Base-by-base conservation (phyloP, 1,140 invertebrate genomes). In the Homalodisca vitripennis region DNA sequence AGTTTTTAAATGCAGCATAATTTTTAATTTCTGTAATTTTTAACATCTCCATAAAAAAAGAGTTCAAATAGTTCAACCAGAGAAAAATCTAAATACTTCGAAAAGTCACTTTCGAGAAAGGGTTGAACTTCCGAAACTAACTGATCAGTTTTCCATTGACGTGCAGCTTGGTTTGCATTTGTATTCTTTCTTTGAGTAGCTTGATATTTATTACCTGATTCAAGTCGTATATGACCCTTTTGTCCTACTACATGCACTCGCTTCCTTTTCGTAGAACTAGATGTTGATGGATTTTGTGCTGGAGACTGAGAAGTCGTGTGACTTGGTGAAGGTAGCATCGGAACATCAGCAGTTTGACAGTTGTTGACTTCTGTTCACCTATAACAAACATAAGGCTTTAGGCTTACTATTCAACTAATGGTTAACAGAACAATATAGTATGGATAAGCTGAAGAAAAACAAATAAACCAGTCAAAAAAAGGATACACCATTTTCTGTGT, bases 71-170 rank as follows among this genome's bases (percentile, higher is more conserved):
- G n/a, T n/a, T n/a, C n/a, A n/a, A n/a, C n/a, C n/a, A n/a, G n/a
- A n/a, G n/a, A n/a, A n/a, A n/a, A n/a, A n/a, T n/a, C n/a, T n/a
- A n/a, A n/a, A n/a, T n/a, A n/a, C n/a, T n/a, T n/a, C n/a, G n/a
- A n/a, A n/a, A n/a, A 66, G 29, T 66, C 65, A 66, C 65, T 66
- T 66, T 46, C 65, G 6, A 41, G 65, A 66, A 66, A 66, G 20
- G 31, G 17, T 47, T 66, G 65, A 31, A 24, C 10, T n/a, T 26
- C 2, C 22, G 65, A 20, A 27, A n/a, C n/a, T n/a, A n/a, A n/a
- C n/a, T n/a, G n/a, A n/a, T n/a, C n/a, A n/a, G n/a, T n/a, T n/a
- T n/a, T n/a, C n/a, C n/a, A n/a, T n/a, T n/a, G n/a, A n/a, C n/a
- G n/a, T n/a, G n/a, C n/a, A n/a, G n/a, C n/a, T 22, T 41, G 65